These are phyloP conservation scores for Tanytarsus gracilentus DNA, from an alignment of 2,888 invertebrate genomes.

Conservation along the genomic window DNA sequence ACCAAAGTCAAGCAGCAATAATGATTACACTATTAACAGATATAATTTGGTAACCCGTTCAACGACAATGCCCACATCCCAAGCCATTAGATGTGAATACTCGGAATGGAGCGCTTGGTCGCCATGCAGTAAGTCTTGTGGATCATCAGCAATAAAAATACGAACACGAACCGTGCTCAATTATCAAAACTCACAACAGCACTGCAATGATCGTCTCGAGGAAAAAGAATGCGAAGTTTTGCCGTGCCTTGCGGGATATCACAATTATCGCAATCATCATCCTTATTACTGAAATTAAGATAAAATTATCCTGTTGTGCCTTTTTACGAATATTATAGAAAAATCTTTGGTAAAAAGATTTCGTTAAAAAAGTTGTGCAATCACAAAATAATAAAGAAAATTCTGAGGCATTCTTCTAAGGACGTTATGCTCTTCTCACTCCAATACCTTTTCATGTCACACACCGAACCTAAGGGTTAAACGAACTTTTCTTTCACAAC, in stretches of 20 bases:
- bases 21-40: too few species aligned
- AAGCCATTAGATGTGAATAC: conserved; percentile 47
- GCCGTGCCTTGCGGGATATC: conserved; percentile 35
- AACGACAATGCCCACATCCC: neutral
- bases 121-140: conserved; percentile 57
- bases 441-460: too few species aligned
- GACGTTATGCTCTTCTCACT: too few species aligned
- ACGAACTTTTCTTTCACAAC: too few species aligned
- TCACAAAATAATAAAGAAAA: too few species aligned
- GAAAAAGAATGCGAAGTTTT: conserved; percentile 39
- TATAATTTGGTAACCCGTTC: neutral
- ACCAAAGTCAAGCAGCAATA: too few species aligned
- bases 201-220: conserved; percentile 40
- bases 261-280: neutral
- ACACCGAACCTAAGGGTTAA: too few species aligned
- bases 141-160: conserved; percentile 47
- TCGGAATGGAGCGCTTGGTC: conserved; percentile 61
- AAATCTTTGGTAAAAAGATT: neutral
- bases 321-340: too few species aligned
- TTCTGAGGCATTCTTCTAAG: too few species aligned
- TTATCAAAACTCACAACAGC: conserved; percentile 36
- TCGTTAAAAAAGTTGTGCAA: too few species aligned
- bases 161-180: conserved; percentile 45
- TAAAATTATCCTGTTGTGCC: neutral
- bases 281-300: neutral